These are phyloP conservation scores for Helicoverpa zea DNA, from an alignment of 1,140 invertebrate species.

Conservation along the genomic window DNA sequence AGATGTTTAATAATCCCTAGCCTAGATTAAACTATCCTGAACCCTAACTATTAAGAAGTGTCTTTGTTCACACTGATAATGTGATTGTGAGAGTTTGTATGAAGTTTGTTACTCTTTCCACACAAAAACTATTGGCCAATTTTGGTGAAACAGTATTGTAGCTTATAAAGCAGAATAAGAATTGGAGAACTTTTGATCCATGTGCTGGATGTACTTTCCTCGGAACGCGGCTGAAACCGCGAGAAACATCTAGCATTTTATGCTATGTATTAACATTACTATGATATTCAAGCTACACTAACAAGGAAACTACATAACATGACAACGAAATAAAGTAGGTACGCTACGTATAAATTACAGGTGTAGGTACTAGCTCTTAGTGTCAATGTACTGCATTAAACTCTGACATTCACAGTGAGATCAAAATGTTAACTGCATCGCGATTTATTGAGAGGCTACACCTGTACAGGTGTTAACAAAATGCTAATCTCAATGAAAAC, in stretches of 20 bases:
- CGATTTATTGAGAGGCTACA: slow-evolving; percentile 28
- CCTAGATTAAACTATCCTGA: background rate
- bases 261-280: too few species aligned
- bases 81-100: too few species aligned
- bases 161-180: too few species aligned
- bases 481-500: slow-evolving; percentile 23
- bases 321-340: background rate
- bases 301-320: background rate
- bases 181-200: too few species aligned
- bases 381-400: slow-evolving; percentile 9
- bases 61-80: too few species aligned
- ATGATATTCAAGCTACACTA: background rate
- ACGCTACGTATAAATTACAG: slow-evolving; percentile 4
- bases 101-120: too few species aligned
- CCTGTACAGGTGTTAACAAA: slow-evolving; percentile 18
- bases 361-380: background rate
- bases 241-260: too few species aligned
- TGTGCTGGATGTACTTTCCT: too few species aligned
- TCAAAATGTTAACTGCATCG: slow-evolving; percentile 18
- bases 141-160: too few species aligned
- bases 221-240: too few species aligned
- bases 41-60: too few species aligned
- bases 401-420: slow-evolving; percentile 16
- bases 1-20: slow-evolving; percentile 13
- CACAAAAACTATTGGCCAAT: too few species aligned